Evolutionary conservation across 2,888 invertebrate genomes (phyloP).

Genomic region (Danaus chrysippus): DNA sequence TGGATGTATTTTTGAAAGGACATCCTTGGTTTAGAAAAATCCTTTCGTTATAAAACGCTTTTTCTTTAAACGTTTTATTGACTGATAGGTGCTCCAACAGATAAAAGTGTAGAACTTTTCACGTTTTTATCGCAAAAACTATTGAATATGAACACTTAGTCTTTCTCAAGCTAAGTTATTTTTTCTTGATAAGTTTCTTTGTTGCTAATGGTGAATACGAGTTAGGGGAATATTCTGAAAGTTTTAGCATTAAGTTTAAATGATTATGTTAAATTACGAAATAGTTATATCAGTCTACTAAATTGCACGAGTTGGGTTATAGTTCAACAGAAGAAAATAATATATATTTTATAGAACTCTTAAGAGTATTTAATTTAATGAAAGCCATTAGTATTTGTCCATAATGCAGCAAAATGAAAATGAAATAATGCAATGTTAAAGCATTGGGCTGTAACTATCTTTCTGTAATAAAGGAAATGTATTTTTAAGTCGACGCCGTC

Average conservation of each 20-base stretch:
- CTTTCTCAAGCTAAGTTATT: not conserved
- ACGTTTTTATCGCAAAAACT: slow-evolving; percentile 10
- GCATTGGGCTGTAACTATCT: slow-evolving; percentile 50
- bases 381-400: slow-evolving; percentile 25
- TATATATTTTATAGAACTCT: not conserved
- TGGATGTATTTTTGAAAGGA: slow-evolving; percentile 34
- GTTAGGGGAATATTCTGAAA: not conserved
- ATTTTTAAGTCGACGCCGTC: slow-evolving; percentile 70
- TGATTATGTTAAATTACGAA: too few relatives aligned
- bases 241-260: too few relatives aligned
- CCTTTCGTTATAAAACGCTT: slow-evolving; percentile 26
- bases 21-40: slow-evolving; percentile 24
- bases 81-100: slow-evolving; percentile 15
- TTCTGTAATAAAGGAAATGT: slow-evolving; percentile 58
- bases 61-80: slow-evolving; percentile 24
- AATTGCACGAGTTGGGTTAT: not conserved
- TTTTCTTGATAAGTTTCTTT: not conserved
- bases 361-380: slow-evolving; percentile 4
- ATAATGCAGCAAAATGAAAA: slow-evolving; percentile 32
- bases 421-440: slow-evolving; percentile 39
- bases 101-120: slow-evolving; percentile 6
- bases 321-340: not conserved
- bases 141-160: not conserved
- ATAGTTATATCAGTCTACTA: too few relatives aligned
- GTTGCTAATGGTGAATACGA: not conserved